phyloP scores from a whole-genome alignment of 2,797 vertebrate species.

The Cyclopterus lumpus region DNA sequence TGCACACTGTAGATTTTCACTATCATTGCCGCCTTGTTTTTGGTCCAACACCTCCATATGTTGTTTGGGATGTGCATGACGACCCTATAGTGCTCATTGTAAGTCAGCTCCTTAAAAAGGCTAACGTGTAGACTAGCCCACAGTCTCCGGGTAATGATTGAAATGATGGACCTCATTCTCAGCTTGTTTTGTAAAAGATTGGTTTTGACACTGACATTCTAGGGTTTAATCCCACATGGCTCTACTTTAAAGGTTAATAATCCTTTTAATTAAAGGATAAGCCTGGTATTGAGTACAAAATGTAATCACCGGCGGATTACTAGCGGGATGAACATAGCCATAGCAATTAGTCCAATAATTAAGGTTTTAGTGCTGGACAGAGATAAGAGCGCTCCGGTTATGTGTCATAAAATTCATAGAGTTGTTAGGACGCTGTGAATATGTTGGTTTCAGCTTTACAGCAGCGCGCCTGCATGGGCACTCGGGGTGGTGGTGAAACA shows the following conservation, averaged over 20 bases:
- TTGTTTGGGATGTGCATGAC: background rate
- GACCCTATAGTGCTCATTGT: constrained; percentile 52
- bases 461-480: constrained; percentile 85
- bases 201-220: constrained; percentile 82
- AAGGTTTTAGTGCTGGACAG: constrained; percentile 97
- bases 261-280: constrained; percentile 99
- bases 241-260: constrained; percentile 94
- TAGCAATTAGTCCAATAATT: constrained; percentile 99
- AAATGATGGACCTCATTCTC: constrained; percentile 64
- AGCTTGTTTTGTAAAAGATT: constrained; percentile 58
- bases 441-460: constrained; percentile 91
- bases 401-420: constrained; percentile 96
- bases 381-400: constrained; percentile 94
- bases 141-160: constrained; percentile 71
- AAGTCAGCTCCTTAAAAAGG: constrained; percentile 64
- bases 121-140: constrained; percentile 49
- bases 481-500: constrained; percentile 92
- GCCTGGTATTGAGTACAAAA: constrained; percentile 93
- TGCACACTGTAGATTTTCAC: background rate
- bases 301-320: constrained; percentile 97
- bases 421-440: constrained; percentile 89
- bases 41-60: background rate
- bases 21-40: background rate
- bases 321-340: constrained; percentile 94
- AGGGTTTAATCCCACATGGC: constrained; percentile 87